A percentile compares a stretch with the other conserved stretches of the same genome.
Conservation (phyloP, 2,797 vertebrate species). For the Myotis daubentonii region DNA sequence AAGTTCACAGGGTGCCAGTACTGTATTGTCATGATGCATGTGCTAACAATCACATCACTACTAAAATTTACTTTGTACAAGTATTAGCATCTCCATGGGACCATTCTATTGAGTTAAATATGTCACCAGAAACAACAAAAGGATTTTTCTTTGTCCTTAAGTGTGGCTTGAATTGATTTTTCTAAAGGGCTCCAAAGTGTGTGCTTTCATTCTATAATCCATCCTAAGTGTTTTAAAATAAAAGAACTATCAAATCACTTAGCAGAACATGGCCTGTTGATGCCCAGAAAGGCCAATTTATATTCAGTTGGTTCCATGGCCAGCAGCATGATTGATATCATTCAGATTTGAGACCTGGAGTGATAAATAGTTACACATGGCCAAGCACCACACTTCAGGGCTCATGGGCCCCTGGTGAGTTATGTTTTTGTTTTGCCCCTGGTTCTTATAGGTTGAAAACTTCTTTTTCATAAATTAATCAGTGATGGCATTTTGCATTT, state of each 20-base stretch:
- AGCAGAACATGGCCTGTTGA: conserved; percentile 26
- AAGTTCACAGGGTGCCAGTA: background rate
- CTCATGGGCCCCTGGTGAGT: conserved; percentile 58
- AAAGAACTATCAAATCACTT: conserved; percentile 73
- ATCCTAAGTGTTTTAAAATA: conserved; percentile 63
- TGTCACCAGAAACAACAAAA: conserved; percentile 47
- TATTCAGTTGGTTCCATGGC: conserved; percentile 56
- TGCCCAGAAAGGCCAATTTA: conserved; percentile 53
- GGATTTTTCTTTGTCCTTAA: conserved; percentile 70
- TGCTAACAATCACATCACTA: background rate
- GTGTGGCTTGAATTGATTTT: conserved; percentile 72
- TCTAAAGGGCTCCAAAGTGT: conserved; percentile 54
- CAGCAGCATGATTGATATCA: conserved; percentile 71
- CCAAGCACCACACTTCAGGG: background rate
- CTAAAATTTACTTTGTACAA: background rate
- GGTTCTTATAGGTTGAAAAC: conserved; percentile 29
- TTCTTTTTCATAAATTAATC: conserved; percentile 69
- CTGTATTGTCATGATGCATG: background rate
- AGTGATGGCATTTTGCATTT: conserved; percentile 52
- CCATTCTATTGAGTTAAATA: background rate
- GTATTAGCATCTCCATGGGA: background rate
- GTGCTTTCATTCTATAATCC: conserved; percentile 60
- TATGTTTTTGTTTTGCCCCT: conserved; percentile 73
- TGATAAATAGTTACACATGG: conserved; percentile 70
- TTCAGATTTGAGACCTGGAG: conserved; percentile 63